A percentile compares a stretch with the other conserved stretches of the same genome.
These are phyloP conservation scores for Mechanitis messenoides DNA, from an alignment of 2,888 invertebrate genomes.

Conservation along the genomic window DNA sequence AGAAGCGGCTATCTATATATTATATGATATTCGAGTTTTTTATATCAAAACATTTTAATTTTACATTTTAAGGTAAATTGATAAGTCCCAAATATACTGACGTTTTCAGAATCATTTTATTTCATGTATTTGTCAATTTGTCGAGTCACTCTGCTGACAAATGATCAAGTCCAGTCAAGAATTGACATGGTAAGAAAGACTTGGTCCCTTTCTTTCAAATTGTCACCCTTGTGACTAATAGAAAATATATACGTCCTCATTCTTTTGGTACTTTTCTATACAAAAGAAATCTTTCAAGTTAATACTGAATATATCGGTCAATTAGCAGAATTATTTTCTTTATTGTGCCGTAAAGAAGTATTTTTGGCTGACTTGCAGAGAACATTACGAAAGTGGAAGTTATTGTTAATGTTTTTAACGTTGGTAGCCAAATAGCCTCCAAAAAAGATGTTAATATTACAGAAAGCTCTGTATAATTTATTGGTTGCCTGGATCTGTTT, in stretches of 20 bases:
- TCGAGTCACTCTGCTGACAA: slow-evolving; percentile 46
- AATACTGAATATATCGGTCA: slow-evolving; percentile 15
- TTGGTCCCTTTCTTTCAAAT: slow-evolving; percentile 39
- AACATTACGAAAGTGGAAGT: background rate
- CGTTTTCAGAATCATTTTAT: slow-evolving; percentile 29
- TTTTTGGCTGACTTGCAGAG: too few relatives aligned
- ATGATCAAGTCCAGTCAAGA: slow-evolving; percentile 46
- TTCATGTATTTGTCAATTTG: slow-evolving; percentile 40
- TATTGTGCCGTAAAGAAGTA: slow-evolving; percentile 5
- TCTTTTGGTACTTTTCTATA: slow-evolving; percentile 36
- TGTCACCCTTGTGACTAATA: slow-evolving; percentile 55
- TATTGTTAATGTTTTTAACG: slow-evolving; percentile 5
- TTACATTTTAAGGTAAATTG: background rate
- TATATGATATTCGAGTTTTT: too few relatives aligned
- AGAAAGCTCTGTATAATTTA: too few relatives aligned
- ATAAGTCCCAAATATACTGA: background rate
- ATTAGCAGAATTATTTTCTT: slow-evolving; percentile 9
- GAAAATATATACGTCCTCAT: slow-evolving; percentile 39
- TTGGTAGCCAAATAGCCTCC: background rate
- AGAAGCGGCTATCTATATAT: too few relatives aligned
- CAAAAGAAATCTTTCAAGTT: slow-evolving; percentile 20
- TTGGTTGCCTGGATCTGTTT: too few relatives aligned
- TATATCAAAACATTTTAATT: too few relatives aligned
- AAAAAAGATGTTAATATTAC: too few relatives aligned
- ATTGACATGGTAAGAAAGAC: slow-evolving; percentile 39